Conservation (phyloP, 2,797 vertebrate genomes). For the Euphonia xanthogaster region DNA sequence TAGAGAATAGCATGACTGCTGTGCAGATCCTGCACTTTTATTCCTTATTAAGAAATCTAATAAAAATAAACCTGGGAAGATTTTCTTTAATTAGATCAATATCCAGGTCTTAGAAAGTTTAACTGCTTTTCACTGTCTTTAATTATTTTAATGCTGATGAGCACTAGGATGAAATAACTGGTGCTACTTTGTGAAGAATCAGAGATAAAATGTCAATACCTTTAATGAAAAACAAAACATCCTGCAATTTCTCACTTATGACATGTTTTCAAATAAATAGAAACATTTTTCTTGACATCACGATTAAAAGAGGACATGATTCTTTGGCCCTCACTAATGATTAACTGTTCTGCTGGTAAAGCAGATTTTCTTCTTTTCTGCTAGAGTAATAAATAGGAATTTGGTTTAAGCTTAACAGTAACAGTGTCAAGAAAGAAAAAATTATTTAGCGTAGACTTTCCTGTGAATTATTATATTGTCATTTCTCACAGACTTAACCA, state of each 20-base stretch:
- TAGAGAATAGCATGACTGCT: not conserved
- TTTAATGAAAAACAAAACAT: not conserved
- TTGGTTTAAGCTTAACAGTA: not conserved
- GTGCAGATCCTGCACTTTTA: not conserved
- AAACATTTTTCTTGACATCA: not conserved
- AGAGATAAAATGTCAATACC: not conserved
- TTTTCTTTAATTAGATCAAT: not conserved
- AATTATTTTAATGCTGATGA: not conserved
- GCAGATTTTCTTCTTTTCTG: not conserved
- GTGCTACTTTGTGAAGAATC: not conserved
- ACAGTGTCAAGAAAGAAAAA: not conserved
- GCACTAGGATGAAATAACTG: not conserved
- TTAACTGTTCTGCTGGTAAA: not conserved
- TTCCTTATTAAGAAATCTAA: not conserved
- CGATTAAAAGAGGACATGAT: not conserved
- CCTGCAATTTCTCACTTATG: not conserved
- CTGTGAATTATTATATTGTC: not conserved
- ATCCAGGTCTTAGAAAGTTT: not conserved
- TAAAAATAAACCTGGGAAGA: not conserved
- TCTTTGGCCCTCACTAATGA: not conserved
- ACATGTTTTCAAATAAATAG: not conserved
- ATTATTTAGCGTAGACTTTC: not conserved
- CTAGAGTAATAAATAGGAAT: not conserved
- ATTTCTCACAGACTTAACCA: not conserved
- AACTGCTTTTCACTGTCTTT: not conserved